Evolutionary conservation across 2,888 invertebrate genomes (phyloP).

Genomic region (Synanthedon myopaeformis): DNA sequence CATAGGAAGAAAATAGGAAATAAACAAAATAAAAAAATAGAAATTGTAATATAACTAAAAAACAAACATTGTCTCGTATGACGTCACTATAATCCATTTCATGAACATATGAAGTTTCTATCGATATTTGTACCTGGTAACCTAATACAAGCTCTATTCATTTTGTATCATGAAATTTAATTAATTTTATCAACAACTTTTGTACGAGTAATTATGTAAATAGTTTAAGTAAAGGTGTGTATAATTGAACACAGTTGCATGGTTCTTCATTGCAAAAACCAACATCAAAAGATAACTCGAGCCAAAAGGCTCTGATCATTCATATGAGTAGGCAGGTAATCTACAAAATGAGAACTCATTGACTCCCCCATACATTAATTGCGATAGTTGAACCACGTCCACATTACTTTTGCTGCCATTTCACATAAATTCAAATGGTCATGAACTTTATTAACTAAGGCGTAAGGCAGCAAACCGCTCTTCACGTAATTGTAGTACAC

Average conservation of each 20-base stretch:
- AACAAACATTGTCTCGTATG: too few relatives aligned
- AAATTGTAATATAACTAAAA: too few relatives aligned
- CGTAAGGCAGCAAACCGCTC: neutral
- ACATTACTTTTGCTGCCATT: conserved; percentile 4
- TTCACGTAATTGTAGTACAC: neutral
- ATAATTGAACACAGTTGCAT: neutral
- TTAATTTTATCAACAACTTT: too few relatives aligned
- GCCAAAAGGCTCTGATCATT: conserved; percentile 23
- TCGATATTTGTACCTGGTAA: too few relatives aligned
- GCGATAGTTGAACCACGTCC: conserved; percentile 29
- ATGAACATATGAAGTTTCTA: too few relatives aligned
- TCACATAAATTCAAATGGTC: neutral
- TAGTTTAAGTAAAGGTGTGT: too few relatives aligned
- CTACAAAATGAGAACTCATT: conserved; percentile 56
- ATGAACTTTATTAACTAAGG: neutral
- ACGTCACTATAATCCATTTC: too few relatives aligned
- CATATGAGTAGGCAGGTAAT: conserved; percentile 51
- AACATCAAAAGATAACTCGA: neutral
- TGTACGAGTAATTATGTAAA: too few relatives aligned
- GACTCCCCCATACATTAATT: conserved; percentile 54
- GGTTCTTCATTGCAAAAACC: neutral
- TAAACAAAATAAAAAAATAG: too few relatives aligned
- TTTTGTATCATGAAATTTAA: too few relatives aligned
- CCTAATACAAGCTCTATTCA: too few relatives aligned
- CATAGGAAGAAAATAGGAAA: too few relatives aligned